These are phyloP conservation scores for Cancer borealis DNA, from an alignment of 2,888 invertebrate genomes.

Conservation along the genomic window DNA sequence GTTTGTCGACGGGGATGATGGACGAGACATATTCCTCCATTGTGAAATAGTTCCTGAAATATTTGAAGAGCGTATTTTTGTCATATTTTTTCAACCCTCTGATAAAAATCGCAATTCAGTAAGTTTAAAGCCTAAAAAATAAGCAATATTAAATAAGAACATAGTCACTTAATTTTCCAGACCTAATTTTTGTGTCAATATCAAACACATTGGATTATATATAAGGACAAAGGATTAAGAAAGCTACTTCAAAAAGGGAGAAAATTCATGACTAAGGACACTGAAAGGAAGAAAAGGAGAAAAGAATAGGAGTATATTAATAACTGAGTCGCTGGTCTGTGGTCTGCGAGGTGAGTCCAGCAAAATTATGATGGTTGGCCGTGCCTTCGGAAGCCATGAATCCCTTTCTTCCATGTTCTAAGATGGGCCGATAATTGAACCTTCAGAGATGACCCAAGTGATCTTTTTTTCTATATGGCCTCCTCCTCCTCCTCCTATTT, in stretches of 20 bases:
- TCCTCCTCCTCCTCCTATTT: not conserved
- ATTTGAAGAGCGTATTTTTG: not conserved
- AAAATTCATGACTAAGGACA: not conserved
- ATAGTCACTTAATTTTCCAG: too few species aligned
- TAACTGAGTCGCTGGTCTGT: not conserved
- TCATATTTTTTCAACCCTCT: not conserved
- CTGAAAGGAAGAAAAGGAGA: not conserved
- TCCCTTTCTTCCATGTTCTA: not conserved
- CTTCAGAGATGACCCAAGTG: constrained; percentile 14
- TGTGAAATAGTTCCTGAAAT: not conserved
- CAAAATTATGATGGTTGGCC: not conserved
- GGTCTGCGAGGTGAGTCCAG: not conserved
- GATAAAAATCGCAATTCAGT: not conserved
- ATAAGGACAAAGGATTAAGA: not conserved
- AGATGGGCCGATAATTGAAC: constrained; percentile 46
- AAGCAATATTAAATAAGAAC: not conserved
- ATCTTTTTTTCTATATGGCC: not conserved
- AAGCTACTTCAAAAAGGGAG: not conserved
- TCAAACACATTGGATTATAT: not conserved
- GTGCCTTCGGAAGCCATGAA: constrained; percentile 3
- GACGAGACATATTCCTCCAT: not conserved
- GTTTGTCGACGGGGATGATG: not conserved
- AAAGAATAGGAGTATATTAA: not conserved
- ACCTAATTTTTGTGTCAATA: too few species aligned
- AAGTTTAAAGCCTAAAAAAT: not conserved